Evolutionary conservation across 2,113 vertebrate species (phyloP).

Genomic region (Percopsis transmontana): DNA sequence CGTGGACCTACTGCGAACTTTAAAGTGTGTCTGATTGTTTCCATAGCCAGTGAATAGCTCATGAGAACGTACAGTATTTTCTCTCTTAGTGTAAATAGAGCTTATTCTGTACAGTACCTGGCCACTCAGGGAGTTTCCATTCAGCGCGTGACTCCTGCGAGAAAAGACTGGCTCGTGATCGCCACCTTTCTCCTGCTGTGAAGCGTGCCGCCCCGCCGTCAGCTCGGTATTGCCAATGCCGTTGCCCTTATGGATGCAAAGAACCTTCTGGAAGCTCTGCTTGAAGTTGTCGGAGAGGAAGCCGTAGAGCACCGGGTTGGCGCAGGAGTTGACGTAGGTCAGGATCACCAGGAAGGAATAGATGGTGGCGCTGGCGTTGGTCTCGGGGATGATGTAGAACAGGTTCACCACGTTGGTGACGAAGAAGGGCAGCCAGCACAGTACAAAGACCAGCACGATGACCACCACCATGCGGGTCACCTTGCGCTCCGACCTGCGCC

Average conservation of each 20-base stretch:
- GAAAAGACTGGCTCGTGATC: slow-evolving; percentile 63
- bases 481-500: slow-evolving; percentile 85
- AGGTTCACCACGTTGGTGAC: slow-evolving; percentile 88
- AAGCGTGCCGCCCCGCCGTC: background rate
- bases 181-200: slow-evolving; percentile 61
- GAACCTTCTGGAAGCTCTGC: slow-evolving; percentile 86
- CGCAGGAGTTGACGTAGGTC: slow-evolving; percentile 92
- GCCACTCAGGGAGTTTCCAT: slow-evolving; percentile 74
- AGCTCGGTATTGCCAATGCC: slow-evolving; percentile 31
- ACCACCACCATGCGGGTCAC: slow-evolving; percentile 94
- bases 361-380: slow-evolving; percentile 58
- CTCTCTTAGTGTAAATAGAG: background rate
- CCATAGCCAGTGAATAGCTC: background rate
- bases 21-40: too few relatives aligned
- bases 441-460: slow-evolving; percentile 88
- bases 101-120: slow-evolving; percentile 59
- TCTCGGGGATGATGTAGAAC: slow-evolving; percentile 83
- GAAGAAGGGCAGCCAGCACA: slow-evolving; percentile 94
- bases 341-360: slow-evolving; percentile 87
- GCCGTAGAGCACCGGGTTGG: slow-evolving; percentile 89
- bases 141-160: slow-evolving; percentile 72
- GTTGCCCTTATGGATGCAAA: slow-evolving; percentile 78
- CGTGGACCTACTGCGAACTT: too few relatives aligned
- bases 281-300: slow-evolving; percentile 92
- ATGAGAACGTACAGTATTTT: background rate